These are phyloP conservation scores for Drosophila basisetae DNA, from an alignment of 2,888 invertebrate species.

Conservation along the genomic window DNA sequence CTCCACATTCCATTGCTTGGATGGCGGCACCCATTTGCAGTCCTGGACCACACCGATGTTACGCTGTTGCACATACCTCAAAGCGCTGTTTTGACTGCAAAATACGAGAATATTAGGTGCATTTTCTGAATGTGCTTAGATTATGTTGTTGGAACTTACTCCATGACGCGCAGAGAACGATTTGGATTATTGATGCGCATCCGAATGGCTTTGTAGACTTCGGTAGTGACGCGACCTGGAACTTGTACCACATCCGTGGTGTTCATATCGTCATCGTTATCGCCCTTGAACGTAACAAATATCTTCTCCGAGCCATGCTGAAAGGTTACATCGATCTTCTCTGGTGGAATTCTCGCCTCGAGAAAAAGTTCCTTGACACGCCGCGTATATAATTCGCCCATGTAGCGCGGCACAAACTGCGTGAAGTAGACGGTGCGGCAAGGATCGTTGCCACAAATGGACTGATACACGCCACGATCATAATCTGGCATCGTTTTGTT, in stretches of 20 bases:
- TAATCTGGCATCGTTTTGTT: conserved; percentile 86
- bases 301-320: conserved; percentile 87
- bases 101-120: not conserved
- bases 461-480: conserved; percentile 89
- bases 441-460: conserved; percentile 91
- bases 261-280: conserved; percentile 64
- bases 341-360: conserved; percentile 84
- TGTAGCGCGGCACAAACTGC: conserved; percentile 88
- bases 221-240: conserved; percentile 88
- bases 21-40: conserved; percentile 74
- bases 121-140: not conserved
- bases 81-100: conserved; percentile 86
- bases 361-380: conserved; percentile 88
- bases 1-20: conserved; percentile 83
- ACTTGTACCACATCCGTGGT: conserved; percentile 82
- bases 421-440: conserved; percentile 90
- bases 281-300: conserved; percentile 88
- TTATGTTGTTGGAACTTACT: conserved; percentile 67
- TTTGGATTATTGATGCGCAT: conserved; percentile 87
- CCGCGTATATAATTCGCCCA: conserved; percentile 89
- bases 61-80: conserved; percentile 85
- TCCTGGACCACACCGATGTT: conserved; percentile 77
- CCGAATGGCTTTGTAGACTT: conserved; percentile 92
- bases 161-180: conserved; percentile 77
- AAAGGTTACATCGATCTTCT: conserved; percentile 84